Conservation (phyloP, 2,797 vertebrate genomes). For the Caiman crocodilus region DNA sequence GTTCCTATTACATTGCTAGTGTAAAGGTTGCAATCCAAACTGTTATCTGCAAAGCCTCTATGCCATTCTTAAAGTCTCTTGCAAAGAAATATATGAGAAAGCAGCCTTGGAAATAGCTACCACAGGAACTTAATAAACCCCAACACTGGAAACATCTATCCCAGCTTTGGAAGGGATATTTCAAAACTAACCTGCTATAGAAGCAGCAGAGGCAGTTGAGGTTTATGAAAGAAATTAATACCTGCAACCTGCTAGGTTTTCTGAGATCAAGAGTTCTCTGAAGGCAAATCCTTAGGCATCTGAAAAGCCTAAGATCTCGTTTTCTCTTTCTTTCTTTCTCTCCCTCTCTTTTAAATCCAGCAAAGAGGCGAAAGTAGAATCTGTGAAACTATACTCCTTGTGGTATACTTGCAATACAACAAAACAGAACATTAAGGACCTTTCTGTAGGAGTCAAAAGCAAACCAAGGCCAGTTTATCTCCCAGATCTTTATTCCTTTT, state of each 20-base stretch:
- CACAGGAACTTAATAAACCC: conserved; percentile 34
- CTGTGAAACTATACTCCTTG: not conserved
- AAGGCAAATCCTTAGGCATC: not conserved
- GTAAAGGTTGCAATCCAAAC: conserved; percentile 39
- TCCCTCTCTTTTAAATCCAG: not conserved
- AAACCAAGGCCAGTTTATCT: not conserved
- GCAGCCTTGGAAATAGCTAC: conserved; percentile 37
- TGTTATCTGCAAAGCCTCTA: conserved; percentile 42
- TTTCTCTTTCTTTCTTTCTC: not conserved
- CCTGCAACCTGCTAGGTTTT: not conserved
- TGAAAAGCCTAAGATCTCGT: not conserved
- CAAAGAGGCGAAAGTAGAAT: not conserved
- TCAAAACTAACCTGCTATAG: not conserved
- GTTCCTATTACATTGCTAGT: conserved; percentile 36
- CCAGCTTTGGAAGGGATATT: conserved; percentile 21
- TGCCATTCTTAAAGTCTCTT: conserved; percentile 23
- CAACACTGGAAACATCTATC: not conserved
- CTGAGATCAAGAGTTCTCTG: not conserved
- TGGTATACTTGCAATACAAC: not conserved
- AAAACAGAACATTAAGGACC: conserved; percentile 1
- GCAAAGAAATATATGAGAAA: conserved; percentile 43
- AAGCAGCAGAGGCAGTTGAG: not conserved
- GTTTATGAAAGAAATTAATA: not conserved
- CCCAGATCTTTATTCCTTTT: conserved; percentile 31
- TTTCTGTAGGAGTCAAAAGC: not conserved